phyloP scores from a whole-genome alignment of 2,797 vertebrate species.

The Diplodus sargus region DNA sequence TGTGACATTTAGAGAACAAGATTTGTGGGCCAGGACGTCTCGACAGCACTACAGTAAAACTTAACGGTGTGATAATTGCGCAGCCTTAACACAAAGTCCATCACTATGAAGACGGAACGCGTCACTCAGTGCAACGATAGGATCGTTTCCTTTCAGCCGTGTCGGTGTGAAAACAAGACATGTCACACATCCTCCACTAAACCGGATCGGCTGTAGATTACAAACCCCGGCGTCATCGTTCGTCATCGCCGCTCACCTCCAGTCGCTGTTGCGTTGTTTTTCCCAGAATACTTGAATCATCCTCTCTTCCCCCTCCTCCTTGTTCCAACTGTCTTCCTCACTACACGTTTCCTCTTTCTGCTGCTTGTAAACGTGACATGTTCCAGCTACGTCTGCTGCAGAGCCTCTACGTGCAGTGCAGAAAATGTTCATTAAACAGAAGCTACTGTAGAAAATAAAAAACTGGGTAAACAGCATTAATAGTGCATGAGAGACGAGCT shows the following conservation, averaged over 20 bases:
- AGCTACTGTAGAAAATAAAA: conserved; percentile 15
- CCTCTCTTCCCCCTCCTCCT: background rate
- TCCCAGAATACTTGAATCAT: conserved; percentile 38
- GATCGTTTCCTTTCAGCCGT: background rate
- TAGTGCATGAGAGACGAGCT: conserved; percentile 30
- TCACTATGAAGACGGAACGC: too few relatives aligned
- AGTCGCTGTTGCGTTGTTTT: background rate
- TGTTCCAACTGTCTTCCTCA: conserved; percentile 16
- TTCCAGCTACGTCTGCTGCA: background rate
- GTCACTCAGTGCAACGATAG: background rate
- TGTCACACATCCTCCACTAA: conserved; percentile 20
- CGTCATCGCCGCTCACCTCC: conserved; percentile 18
- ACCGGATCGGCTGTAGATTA: conserved; percentile 3
- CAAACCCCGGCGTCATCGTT: conserved; percentile 40
- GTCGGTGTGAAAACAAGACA: background rate
- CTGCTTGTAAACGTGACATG: background rate
- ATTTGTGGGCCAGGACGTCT: too few relatives aligned
- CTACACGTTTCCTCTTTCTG: background rate
- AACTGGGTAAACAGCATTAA: conserved; percentile 35
- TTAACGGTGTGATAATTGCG: too few relatives aligned
- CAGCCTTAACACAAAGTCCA: background rate
- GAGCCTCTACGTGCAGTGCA: background rate
- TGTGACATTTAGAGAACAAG: too few relatives aligned
- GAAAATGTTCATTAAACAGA: conserved; percentile 9
- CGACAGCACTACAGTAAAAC: too few relatives aligned